Base-by-base conservation (phyloP, 2,797 vertebrate genomes). In the Selene dorsalis region DNA sequence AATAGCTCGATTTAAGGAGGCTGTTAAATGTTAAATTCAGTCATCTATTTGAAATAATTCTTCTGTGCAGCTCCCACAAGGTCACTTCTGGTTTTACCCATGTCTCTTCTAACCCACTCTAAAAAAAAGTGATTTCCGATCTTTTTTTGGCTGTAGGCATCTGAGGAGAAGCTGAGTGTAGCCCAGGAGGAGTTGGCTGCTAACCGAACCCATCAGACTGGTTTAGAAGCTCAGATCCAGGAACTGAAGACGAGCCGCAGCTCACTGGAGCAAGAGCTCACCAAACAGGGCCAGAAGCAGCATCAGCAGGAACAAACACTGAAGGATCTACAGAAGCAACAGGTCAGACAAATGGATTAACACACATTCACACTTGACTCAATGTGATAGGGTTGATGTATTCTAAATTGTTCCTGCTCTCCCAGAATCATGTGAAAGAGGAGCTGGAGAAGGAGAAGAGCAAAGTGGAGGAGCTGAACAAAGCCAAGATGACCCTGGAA, bases 101-200 rank as follows among this genome's bases (percentile, higher is more conserved):
- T 59, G 58, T 59, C 3, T 38, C 3, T 62, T 12, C 48, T 45
- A 9, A 22, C 9, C 4, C 4, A 26, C 6, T 18, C n/a, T n/a
- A 16, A 17, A 4, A 47, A 3, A 47, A 3, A 32, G 13, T 52
- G 6, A 26, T 14, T 38, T 58, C 43, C 38, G 10, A 59, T 11
- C 28, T 60, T 38, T 63, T 1, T 83, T 10, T 74, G 41, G 14
- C 14, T 69, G 48, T 86, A 99, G 98, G 92, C 88, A 12, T 93
- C 94, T 83, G 96, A 97, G 87, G 96, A 98, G 84, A 99, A 98
- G 90, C 92, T 98, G 84, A 88, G 89, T 68, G 41, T 96, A 84
- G 93, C 95, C 71, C 96, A 98, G 84, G 98, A 99, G 85, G 98
- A 99, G 85, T 85, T 98, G 86, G 93, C 96, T 79, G 95, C 96